Base-by-base conservation (phyloP, 2,113 vertebrate species). In the Sceloporus tristichus region DNA sequence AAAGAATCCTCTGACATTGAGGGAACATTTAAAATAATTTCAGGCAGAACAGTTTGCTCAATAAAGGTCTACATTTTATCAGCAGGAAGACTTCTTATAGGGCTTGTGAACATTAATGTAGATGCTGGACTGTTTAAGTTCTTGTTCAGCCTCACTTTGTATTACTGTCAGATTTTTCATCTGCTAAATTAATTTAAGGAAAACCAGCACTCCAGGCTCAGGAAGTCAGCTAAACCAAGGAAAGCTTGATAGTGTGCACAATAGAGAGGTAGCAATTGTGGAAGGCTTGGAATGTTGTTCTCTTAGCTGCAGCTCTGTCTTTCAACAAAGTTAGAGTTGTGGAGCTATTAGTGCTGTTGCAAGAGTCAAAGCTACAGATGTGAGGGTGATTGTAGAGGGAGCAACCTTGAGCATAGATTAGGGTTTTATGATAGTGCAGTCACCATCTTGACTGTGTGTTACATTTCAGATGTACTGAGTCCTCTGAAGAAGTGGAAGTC, bases 401-500 rank as follows among this genome's bases (percentile, higher is more conserved):
- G 34, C 34, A 68, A 53, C 4, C 62, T 77, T 88, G 87, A 56
- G 81, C 9, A 73, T 56, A 29, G 29, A 78, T 54, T 42, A 85
- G 70, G 38, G 74, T 10, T 78, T 74, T n/a, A 29, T 83, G 40
- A 2, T 13, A 7, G 34, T 40, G 66, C 71, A n/a, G 84, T 91
- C 29, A 81, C 93, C 74, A 94, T 76, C 78, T 91, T 68, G 5
- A 10, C 90, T 70, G 34, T 82, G 19, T 96, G 42, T 71, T 78
- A 38, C 62, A 95, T 95, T 93, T 88, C 95, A 99, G 99, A 98
- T 71, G 73, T 98, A 74, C 94, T 96, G 70, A 97, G 98, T 87
- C 99, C 99, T 21, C 95, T 99, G 95, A 99, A 99, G 97, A 99
- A 99, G 91, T 98, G 99, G 94, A 98, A 97, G 88, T 97, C 97